phyloP scores from a whole-genome alignment of 2,888 invertebrate genomes.

The Scaptomyza flava region DNA sequence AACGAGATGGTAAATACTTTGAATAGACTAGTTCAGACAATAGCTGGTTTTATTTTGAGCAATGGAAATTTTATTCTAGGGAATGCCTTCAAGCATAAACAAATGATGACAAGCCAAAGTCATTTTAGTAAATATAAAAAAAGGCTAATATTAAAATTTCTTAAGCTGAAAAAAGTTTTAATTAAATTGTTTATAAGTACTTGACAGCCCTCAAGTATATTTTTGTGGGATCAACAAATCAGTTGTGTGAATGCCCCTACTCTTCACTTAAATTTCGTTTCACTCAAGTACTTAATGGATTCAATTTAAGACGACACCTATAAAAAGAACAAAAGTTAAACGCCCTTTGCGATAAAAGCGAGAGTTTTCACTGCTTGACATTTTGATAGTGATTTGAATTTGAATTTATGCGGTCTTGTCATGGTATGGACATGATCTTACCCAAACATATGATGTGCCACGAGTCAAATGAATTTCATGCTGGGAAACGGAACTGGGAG shows the following conservation, averaged over 20 bases:
- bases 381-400: slow-evolving; percentile 42
- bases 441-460: slow-evolving; percentile 1
- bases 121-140: no score
- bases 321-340: slow-evolving; percentile 43
- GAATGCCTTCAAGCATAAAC: no score
- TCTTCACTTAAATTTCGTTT: slow-evolving; percentile 44
- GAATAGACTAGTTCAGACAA: not conserved
- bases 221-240: slow-evolving; percentile 10
- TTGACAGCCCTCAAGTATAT: slow-evolving; percentile 4
- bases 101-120: no score
- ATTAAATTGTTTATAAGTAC: not conserved
- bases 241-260: slow-evolving; percentile 31
- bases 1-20: not conserved
- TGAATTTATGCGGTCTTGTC: slow-evolving; percentile 12
- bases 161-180: no score
- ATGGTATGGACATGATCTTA: not conserved
- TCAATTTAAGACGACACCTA: slow-evolving; percentile 58
- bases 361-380: slow-evolving; percentile 47
- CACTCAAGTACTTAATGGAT: slow-evolving; percentile 72
- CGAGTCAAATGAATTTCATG: slow-evolving; percentile 2
- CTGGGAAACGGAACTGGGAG: not conserved
- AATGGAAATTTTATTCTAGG: not conserved
- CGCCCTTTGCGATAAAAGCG: slow-evolving; percentile 54
- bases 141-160: no score
- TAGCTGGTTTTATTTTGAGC: not conserved